phyloP scores from a whole-genome alignment of 2,888 invertebrate genomes.

The Gnatocerus cornutus region DNA sequence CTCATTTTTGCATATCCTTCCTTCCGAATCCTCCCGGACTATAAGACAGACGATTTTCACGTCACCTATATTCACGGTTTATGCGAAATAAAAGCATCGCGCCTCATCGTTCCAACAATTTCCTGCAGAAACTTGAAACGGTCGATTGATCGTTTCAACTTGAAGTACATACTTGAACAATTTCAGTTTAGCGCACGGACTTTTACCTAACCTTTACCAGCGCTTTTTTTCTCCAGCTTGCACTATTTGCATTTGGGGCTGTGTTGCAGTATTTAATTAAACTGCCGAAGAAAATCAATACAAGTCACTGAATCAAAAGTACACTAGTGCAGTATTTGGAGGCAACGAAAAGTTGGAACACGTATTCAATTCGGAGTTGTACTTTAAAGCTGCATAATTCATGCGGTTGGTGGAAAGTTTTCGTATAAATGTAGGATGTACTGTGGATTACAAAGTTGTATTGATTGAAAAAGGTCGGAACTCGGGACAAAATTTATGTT shows the following conservation, averaged over 20 bases:
- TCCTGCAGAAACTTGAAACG: constrained; percentile 9
- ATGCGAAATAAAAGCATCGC: constrained; percentile 11
- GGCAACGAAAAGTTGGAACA: constrained; percentile 4
- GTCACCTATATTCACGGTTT: constrained; percentile 5
- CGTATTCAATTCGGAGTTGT: constrained; percentile 10
- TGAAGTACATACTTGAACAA: constrained; percentile 2
- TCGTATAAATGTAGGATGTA: constrained; percentile 15
- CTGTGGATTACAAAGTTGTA: constrained; percentile 1
- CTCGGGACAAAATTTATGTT: background rate
- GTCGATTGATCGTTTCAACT: constrained; percentile 5
- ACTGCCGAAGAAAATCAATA: background rate
- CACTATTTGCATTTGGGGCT: background rate
- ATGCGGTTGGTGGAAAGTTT: constrained; percentile 17
- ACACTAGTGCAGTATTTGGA: constrained; percentile 5
- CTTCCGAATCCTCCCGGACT: background rate
- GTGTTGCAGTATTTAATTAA: constrained; percentile 3
- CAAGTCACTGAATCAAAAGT: background rate
- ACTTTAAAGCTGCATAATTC: constrained; percentile 19
- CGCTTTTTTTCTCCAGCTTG: background rate
- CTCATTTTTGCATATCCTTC: background rate
- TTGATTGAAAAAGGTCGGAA: constrained; percentile 7
- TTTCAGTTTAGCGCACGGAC: background rate
- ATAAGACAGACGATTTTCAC: constrained; percentile 4
- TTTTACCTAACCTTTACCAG: constrained; percentile 8
- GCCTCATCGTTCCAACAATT: constrained; percentile 10